phyloP scores from a whole-genome alignment of 2,888 invertebrate species.

The Oxycera nigricornis region DNA sequence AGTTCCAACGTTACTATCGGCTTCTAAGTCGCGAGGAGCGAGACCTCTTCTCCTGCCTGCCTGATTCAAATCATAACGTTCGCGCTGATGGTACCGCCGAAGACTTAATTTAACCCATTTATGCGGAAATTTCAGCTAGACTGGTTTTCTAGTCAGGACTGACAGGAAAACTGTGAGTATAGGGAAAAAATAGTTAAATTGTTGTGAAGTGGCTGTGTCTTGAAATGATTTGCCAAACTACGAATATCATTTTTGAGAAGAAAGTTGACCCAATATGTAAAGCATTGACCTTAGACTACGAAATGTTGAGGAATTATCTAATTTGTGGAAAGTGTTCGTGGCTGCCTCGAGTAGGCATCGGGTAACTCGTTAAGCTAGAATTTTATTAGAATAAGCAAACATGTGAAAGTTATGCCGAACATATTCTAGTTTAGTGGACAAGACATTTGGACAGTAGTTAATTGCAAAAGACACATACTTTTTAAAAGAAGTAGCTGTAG shows the following conservation, averaged over 20 bases:
- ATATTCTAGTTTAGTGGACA: too few species aligned
- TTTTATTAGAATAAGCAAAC: too few species aligned
- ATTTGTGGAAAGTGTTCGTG: background rate
- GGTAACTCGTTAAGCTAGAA: too few species aligned
- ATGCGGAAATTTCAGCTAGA: background rate
- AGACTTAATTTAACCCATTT: slow-evolving; percentile 11
- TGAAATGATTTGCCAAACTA: background rate
- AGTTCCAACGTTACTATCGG: background rate
- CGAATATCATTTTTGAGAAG: background rate
- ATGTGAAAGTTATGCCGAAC: too few species aligned
- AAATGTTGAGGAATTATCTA: background rate
- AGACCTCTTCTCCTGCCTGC: slow-evolving; percentile 3
- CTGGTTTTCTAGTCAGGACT: background rate
- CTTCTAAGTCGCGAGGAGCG: background rate
- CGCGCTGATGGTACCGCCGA: background rate
- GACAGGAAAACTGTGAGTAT: background rate
- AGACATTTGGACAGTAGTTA: too few species aligned
- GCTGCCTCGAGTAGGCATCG: background rate
- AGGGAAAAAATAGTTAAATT: background rate
- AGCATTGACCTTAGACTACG: background rate
- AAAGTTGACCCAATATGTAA: background rate
- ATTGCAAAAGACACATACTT: too few species aligned
- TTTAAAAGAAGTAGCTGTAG: too few species aligned
- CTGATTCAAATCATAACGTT: background rate
- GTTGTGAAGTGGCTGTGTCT: background rate